Conservation (phyloP, 2,797 vertebrate genomes). For the Sebastes diploproa region DNA sequence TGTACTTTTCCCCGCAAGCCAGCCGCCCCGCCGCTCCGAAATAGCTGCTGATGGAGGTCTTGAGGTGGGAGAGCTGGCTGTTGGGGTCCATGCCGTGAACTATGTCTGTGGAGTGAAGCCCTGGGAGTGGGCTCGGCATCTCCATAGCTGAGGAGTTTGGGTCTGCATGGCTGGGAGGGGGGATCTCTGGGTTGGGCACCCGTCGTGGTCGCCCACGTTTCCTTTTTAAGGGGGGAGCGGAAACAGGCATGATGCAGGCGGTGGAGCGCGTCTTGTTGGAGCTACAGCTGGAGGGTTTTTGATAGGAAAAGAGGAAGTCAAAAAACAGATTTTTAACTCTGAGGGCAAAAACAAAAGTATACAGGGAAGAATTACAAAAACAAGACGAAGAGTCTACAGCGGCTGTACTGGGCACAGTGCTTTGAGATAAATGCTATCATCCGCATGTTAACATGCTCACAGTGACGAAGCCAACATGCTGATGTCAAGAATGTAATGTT, state of each 20-base stretch:
- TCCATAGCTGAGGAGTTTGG: conserved; percentile 50
- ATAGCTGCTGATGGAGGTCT: conserved; percentile 97
- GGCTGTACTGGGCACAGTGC: background rate
- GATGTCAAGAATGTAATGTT: background rate
- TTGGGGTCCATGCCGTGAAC: conserved; percentile 94
- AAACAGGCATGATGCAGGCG: conserved; percentile 87
- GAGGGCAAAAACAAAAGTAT: background rate
- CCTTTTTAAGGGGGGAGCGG: conserved; percentile 88
- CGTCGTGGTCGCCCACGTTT: conserved; percentile 93
- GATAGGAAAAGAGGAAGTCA: conserved; percentile 7
- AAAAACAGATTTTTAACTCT: background rate
- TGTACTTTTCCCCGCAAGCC: conserved; percentile 97
- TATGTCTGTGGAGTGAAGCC: conserved; percentile 91
- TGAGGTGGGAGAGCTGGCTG: conserved; percentile 94
- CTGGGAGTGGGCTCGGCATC: conserved; percentile 84
- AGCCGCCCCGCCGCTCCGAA: conserved; percentile 97
- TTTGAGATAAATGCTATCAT: background rate
- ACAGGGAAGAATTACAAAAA: background rate
- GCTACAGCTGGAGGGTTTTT: conserved; percentile 80
- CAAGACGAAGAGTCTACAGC: background rate
- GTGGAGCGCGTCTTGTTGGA: conserved; percentile 88
- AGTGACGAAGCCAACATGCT: background rate
- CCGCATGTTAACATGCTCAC: background rate
- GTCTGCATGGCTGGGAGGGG: conserved; percentile 68
- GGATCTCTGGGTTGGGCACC: conserved; percentile 89